Conservation (phyloP, 2,113 vertebrate species). For the Lepus europaeus region DNA sequence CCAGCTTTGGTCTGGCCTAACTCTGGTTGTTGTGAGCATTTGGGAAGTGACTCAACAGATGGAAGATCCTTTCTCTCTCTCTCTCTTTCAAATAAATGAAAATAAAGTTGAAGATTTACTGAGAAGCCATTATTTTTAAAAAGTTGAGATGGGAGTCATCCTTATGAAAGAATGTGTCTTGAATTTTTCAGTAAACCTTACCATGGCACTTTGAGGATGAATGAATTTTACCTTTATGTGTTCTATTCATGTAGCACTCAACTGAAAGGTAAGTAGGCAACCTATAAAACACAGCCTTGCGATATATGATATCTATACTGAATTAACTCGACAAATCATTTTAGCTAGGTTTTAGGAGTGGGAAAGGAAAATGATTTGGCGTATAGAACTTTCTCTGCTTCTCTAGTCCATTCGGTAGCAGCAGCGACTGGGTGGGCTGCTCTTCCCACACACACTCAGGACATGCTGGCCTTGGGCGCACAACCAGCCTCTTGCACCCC, state of each 20-base stretch:
- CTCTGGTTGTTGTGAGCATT: too few relatives aligned
- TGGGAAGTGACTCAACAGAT: too few relatives aligned
- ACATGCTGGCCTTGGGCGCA: slow-evolving; percentile 58
- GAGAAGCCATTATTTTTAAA: too few relatives aligned
- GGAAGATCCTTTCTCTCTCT: too few relatives aligned
- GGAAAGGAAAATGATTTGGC: slow-evolving; percentile 35
- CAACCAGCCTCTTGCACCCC: slow-evolving; percentile 57
- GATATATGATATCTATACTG: background rate
- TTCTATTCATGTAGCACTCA: background rate
- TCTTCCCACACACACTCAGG: slow-evolving; percentile 6
- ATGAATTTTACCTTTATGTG: slow-evolving; percentile 59
- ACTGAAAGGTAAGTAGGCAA: slow-evolving; percentile 25
- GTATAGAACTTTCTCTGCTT: slow-evolving; percentile 70
- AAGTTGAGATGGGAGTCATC: background rate
- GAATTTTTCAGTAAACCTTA: slow-evolving; percentile 12
- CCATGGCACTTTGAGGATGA: background rate
- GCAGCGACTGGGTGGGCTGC: slow-evolving; percentile 51
- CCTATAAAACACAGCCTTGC: background rate
- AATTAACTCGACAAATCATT: slow-evolving; percentile 54
- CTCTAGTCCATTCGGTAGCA: background rate
- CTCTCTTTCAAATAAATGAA: too few relatives aligned
- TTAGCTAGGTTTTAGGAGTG: background rate
- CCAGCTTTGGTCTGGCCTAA: too few relatives aligned
- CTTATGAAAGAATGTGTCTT: background rate
- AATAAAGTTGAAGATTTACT: too few relatives aligned